Conservation (phyloP, 1,140 invertebrate species). For the Drosophila sulfurigaster region DNA sequence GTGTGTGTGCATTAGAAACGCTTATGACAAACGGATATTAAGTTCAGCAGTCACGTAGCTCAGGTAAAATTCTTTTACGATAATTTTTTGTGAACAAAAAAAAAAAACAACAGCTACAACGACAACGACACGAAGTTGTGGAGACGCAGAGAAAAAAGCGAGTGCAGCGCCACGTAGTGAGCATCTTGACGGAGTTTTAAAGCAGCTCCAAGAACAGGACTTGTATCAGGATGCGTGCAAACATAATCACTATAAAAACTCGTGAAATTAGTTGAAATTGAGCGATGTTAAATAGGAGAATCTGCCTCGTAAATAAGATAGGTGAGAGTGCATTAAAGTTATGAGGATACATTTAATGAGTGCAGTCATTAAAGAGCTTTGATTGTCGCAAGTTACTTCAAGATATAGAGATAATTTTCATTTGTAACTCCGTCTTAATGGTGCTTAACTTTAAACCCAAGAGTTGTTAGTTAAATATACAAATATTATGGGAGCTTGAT, state of each 20-base stretch:
- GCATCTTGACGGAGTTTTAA: slow-evolving; percentile 29
- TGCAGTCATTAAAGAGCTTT: too few species aligned
- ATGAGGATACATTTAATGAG: not conserved
- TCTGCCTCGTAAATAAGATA: not conserved
- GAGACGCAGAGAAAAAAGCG: not conserved
- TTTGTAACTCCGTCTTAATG: too few species aligned
- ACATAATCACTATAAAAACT: slow-evolving; percentile 32
- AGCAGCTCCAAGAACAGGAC: not conserved
- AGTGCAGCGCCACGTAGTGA: slow-evolving; percentile 28
- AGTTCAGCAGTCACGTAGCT: slow-evolving; percentile 81
- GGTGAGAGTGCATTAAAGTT: not conserved
- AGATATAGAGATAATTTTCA: too few species aligned
- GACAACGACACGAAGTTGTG: not conserved
- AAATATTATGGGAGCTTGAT: too few species aligned
- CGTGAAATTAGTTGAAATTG: slow-evolving; percentile 24
- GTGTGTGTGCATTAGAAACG: slow-evolving; percentile 75
- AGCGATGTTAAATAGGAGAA: slow-evolving; percentile 20
- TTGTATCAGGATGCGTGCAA: not conserved
- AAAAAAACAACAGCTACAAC: slow-evolving; percentile 32
- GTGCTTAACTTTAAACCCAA: too few species aligned
- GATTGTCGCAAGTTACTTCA: too few species aligned
- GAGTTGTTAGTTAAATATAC: too few species aligned
- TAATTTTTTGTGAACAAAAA: slow-evolving; percentile 74
- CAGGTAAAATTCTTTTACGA: slow-evolving; percentile 83
- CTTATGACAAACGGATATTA: slow-evolving; percentile 84